Evolutionary conservation across 2,888 invertebrate species (phyloP), one percentile per base, ranked within the genome.

Genomic region (Tinea semifulvella): DNA sequence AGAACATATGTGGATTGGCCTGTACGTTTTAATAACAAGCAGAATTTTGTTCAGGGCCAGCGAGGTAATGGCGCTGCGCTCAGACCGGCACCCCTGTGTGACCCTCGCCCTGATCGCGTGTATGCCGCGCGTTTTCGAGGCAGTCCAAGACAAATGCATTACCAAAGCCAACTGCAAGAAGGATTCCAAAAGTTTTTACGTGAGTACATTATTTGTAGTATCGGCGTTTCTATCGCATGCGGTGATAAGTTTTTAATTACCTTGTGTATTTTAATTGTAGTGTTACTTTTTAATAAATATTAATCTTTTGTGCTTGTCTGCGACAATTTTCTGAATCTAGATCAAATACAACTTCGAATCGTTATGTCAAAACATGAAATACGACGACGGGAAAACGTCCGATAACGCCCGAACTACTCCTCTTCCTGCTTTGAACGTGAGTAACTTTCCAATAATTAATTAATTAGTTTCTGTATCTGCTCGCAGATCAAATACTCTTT

Each of bases 91-190:
- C 67, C 91, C 91, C 0, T 91, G 90, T 57, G 91, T 92, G 0
- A 91, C 90, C 0, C 64, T 92, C 17, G 91, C 91, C 0, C 73
- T 92, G 10, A 91, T 92, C 42, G 91, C 91, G 0, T 86, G 88
- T 35, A 91, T 92, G 91, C 91, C 92, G 0, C 82, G 85, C 45
- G 92, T 92, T 0, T 91, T 91, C 52, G 90, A 91, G 68, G 89
- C 91, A 0, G 91, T 92, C 1, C 90, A 91, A 58, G 91, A 92
- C 54, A 89, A 88, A 57, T 90, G 90, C 58, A 92, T 92, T 43
- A 88, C 88, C 1, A 92, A 91, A 60, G 91, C 92, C 1, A 90
- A 91, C 59, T 91, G 90, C 69, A 92, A 91, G 60, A 91, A 91
- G 64, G 92, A 92, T 60, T 91, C 91, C 0, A 92, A 92, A 60